These are phyloP conservation scores for Epinephelus moara DNA, from an alignment of 2,113 vertebrate genomes.

Conservation along the genomic window DNA sequence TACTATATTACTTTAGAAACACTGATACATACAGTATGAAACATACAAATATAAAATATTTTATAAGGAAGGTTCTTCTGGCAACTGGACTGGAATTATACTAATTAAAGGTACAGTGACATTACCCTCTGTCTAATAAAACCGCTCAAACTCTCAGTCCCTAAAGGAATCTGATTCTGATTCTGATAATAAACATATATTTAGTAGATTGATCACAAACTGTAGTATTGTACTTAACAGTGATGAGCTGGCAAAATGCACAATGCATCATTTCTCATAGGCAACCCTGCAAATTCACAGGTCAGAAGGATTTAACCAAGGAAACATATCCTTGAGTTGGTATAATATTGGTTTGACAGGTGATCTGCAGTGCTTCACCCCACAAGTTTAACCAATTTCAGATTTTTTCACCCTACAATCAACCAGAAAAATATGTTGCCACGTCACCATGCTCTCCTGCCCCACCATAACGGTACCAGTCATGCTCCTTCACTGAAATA, in stretches of 20 bases:
- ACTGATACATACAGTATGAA: no score
- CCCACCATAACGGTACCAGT: neutral
- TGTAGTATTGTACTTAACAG: neutral
- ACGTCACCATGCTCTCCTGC: neutral
- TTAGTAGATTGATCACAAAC: neutral
- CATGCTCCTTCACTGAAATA: neutral
- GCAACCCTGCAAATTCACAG: neutral
- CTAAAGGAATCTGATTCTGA: neutral
- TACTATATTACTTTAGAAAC: no score
- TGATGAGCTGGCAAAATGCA: no score
- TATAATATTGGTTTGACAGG: neutral
- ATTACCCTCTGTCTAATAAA: neutral
- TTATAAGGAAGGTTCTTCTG: no score
- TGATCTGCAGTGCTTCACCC: neutral
- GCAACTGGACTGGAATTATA: neutral
- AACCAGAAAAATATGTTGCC: neutral
- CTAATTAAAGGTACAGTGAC: neutral
- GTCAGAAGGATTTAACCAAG: neutral
- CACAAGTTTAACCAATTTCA: neutral
- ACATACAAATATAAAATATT: no score
- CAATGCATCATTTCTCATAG: neutral
- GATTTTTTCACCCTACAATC: neutral
- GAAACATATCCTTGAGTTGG: no score
- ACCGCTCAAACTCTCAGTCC: neutral
- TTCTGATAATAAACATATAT: neutral